Evolutionary conservation across 2,113 vertebrate species (phyloP), one percentile per base, ranked within the genome.

Genomic region (Emberiza fucata): DNA sequence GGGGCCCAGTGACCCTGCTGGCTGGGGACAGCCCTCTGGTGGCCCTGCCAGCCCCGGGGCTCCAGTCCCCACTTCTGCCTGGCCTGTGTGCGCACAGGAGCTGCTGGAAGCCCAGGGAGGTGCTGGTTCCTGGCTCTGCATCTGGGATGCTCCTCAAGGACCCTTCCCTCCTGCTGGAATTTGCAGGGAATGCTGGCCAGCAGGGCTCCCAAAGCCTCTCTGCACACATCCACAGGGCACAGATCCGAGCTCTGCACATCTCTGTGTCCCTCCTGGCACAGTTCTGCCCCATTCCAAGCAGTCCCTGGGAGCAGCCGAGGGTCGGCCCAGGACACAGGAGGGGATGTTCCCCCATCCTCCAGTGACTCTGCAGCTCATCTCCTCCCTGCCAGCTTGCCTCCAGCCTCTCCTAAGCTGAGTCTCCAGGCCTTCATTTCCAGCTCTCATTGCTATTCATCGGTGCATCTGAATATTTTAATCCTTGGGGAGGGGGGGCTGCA

Each of bases 401-500:
- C 63, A 81, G 0, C 69, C 53, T 47, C 82, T 69, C 64, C 90
- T 29, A 2, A 2, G 1, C 33, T 5, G n/a, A 19, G 6, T 37
- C 53, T 54, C 71, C 63, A 75, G 72, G 50, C 59, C 83, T 69
- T 47, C 39, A 40, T 78, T 89, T 81, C 51, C 54, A 91, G 48
- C 61, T 18, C 79, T 92, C 79, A 61, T 94, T 91, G 88, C 69
- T 95, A 93, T 95, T 95, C 88, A 89, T 54, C 0, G 0, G 45
- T 45, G 54, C 64, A 94, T 93, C 82, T 86, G 86, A 96, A 93
- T 94, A 86, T 90, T 85, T 70, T 81, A 95, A 83, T 92, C 79
- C 79, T 57, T 63, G 75, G 78, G 75, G 57, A 54, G n/a, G 14
- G 24, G 40, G n/a, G 8, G 33, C 16, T 42, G 86, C 9, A 70